Percentiles rank a stretch among this genome's conserved stretches.
phyloP scores from a whole-genome alignment of 2,113 vertebrate genomes.

The Cygnus buccinator region DNA sequence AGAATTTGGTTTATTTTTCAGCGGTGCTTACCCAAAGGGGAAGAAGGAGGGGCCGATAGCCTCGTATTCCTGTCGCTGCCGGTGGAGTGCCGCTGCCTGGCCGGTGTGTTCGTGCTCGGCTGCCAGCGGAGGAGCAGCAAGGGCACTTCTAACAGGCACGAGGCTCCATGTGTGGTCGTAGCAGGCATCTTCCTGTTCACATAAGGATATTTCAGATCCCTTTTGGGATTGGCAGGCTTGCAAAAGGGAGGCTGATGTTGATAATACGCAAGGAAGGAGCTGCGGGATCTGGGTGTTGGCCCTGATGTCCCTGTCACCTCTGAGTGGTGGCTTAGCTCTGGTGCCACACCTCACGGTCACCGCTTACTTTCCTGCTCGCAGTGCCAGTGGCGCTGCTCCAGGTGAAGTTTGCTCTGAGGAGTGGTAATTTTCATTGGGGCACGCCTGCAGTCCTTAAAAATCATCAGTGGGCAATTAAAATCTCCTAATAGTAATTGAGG shows the following conservation, averaged over 20 bases:
- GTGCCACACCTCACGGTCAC: not conserved
- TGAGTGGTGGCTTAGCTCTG: not conserved
- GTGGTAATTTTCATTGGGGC: too few relatives aligned
- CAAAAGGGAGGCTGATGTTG: too few relatives aligned
- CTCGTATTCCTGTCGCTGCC: too few relatives aligned
- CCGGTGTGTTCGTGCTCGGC: too few relatives aligned
- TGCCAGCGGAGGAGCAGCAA: fast-evolving
- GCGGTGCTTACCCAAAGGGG: too few relatives aligned
- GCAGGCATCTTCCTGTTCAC: too few relatives aligned
- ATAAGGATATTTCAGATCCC: too few relatives aligned
- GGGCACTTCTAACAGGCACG: too few relatives aligned
- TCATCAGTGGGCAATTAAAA: fast-evolving
- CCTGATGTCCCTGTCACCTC: not conserved
- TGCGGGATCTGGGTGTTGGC: not conserved
- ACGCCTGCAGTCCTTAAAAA: not conserved
- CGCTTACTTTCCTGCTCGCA: not conserved
- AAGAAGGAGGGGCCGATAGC: too few relatives aligned
- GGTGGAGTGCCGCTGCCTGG: too few relatives aligned
- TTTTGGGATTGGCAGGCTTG: not conserved
- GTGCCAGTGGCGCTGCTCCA: not conserved
- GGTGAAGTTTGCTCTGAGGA: not conserved
- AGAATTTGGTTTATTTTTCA: not conserved
- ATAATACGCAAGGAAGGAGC: too few relatives aligned
- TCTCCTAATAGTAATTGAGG: fast-evolving
- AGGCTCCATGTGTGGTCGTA: fast-evolving